Evolutionary conservation across 2,888 invertebrate species (phyloP), one percentile per base, ranked within the genome.

Genomic region (Eupithecia insigniata): DNA sequence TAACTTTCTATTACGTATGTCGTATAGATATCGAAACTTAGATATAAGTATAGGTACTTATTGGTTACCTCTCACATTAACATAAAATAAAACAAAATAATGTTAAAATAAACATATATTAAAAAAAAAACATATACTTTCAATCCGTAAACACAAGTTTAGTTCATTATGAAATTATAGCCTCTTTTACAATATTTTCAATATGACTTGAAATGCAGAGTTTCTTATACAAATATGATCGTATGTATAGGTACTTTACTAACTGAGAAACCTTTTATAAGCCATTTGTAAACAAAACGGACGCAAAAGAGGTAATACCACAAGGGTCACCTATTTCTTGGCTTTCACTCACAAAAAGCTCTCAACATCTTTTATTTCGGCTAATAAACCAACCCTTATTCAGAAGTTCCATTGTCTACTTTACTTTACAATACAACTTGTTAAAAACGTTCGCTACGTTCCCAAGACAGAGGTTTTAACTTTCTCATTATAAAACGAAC

Each of bases 321-420:
- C 71, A 71, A 66, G 72, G 60, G 72, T 70, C 71, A 81, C 83
- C 80, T 81, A 78, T 78, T 80, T 79, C 76, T 80, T 80, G 79
- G 61, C 67, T 72, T 72, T 80, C 77, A 78, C 78, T 80, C 62
- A 76, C 79, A 78, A 81, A 80, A 75, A 80, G 81, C 75, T 80
- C 61, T 73, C 71, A 73, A 70, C 75, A 76, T 75, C 79, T 80
- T 85, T 85, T 81, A 83, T 83, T 81, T 76, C 72, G 69, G 72
- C 76, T 78, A 82, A 83, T 84, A 83, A 84, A 81, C 73, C 78
- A 82, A 83, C 82, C 81, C 78, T 81, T 83, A 84, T 83, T 84
- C 80, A 79, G 78, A 84, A 84, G 83, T 84, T 85, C 83, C 83
- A 83, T 82, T 84, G 82, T 79, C 79, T 80, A 82, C 80, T 80